Base-by-base conservation (phyloP, 2,888 invertebrate genomes). In the Cylindroiulus punctatus region DNA sequence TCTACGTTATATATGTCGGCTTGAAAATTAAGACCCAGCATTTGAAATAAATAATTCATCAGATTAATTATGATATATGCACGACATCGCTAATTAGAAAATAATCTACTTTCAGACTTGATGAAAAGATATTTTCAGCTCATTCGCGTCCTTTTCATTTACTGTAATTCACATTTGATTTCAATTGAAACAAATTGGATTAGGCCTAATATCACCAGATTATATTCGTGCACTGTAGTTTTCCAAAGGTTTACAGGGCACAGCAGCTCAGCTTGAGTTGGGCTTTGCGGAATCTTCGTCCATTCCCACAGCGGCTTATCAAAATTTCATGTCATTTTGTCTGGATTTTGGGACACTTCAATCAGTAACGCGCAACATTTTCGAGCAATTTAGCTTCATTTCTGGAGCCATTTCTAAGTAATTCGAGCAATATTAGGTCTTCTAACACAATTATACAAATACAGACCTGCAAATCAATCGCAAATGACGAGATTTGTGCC, bases 51-150 rank as follows among this genome's bases (percentile, higher is more conserved):
- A 65, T 26, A 65, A 65, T 65, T 65, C 65, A 65, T 26, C 65
- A 65, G 65, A 65, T 65, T 65, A 65, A 65, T 65, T 65, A 65
- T 65, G 65, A 65, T 65, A 65, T 65, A 65, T 10, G 65, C 65
- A 10, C 65, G 65, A 65, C 65, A 65, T 65, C 65, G 65, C 65
- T 65, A 65, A 65, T 65, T 65, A 65, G 65, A 65, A 65, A 65
- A 65, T 65, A 65, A 65, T 65, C 65, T 65, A 65, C 65, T 65
- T 65, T 65, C 26, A 65, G 65, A 65, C 65, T 65, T 26, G 65
- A 65, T 65, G 65, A 65, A 65, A 65, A 65, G 65, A 65, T 65
- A 65, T 65, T 65, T 65, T 65, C 65, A 12, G 65, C 65, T 65
- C 22, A 65, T 65, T 65, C 65, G 65, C 65, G 26, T 65, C 65